These are phyloP conservation scores for Saxidomus purpurata DNA, from an alignment of 1,140 invertebrate genomes.

Conservation along the genomic window DNA sequence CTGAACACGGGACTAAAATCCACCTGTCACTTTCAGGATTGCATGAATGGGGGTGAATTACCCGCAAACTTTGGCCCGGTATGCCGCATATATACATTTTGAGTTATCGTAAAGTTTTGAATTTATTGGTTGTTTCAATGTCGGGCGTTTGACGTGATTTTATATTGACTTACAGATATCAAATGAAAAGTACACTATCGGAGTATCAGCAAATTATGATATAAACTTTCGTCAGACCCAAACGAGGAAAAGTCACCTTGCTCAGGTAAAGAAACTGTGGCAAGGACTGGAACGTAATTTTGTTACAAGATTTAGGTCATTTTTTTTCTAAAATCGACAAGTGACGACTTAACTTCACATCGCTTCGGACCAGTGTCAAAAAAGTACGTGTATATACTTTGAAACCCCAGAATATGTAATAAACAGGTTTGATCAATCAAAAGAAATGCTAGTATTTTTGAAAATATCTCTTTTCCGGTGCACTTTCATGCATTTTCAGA, in stretches of 20 bases:
- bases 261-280: no score
- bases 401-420: no score
- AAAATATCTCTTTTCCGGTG: no score
- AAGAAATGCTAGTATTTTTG: no score
- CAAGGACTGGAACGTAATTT: no score
- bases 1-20: neutral
- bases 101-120: neutral
- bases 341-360: no score
- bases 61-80: neutral
- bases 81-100: neutral
- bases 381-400: no score
- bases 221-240: neutral
- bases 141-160: neutral
- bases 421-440: no score
- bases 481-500: no score
- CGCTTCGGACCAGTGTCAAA: no score
- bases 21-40: slow-evolving; percentile 20
- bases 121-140: neutral
- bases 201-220: neutral
- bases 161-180: slow-evolving; percentile 7
- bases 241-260: neutral
- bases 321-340: no score
- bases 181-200: neutral
- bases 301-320: no score
- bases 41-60: slow-evolving; percentile 17